A percentile compares a stretch with the other conserved stretches of the same genome.
Conservation (phyloP, 2,797 vertebrate species). For the Phrynocephalus forsythii region DNA sequence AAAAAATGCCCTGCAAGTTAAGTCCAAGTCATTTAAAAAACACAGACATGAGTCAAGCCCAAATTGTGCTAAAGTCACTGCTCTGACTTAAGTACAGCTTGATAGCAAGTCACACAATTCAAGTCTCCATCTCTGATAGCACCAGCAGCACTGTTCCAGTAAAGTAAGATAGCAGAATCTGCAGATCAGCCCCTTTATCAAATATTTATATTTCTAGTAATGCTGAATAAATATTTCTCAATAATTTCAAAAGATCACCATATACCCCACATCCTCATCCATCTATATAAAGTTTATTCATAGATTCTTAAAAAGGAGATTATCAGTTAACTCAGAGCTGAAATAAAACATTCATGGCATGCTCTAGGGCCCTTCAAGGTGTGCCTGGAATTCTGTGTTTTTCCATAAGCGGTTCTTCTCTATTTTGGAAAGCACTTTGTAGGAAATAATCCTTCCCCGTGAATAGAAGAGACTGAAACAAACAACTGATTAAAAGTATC, state of each 20-base stretch:
- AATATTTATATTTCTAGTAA: slow-evolving; percentile 19
- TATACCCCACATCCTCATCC: neutral
- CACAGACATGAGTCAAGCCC: too few relatives aligned
- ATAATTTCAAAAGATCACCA: neutral
- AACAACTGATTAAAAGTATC: too few relatives aligned
- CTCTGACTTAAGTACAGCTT: neutral
- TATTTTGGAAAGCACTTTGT: too few relatives aligned
- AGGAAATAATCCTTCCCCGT: neutral
- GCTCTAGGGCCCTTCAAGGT: neutral
- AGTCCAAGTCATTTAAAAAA: too few relatives aligned
- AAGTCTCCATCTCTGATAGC: neutral
- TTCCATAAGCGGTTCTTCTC: neutral
- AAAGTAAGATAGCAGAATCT: neutral
- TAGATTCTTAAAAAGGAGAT: neutral
- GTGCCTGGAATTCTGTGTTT: neutral
- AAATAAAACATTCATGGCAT: neutral
- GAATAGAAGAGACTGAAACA: neutral
- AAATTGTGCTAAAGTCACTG: too few relatives aligned
- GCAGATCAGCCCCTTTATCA: neutral
- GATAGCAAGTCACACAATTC: too few relatives aligned
- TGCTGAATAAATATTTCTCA: neutral
- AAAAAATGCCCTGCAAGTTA: too few relatives aligned
- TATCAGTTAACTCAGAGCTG: neutral
- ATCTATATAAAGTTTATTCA: neutral
- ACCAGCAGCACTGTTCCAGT: neutral